A percentile compares a stretch with the other conserved stretches of the same genome.
Conservation (phyloP, 2,113 vertebrate genomes). For the Podarcis cretensis region DNA sequence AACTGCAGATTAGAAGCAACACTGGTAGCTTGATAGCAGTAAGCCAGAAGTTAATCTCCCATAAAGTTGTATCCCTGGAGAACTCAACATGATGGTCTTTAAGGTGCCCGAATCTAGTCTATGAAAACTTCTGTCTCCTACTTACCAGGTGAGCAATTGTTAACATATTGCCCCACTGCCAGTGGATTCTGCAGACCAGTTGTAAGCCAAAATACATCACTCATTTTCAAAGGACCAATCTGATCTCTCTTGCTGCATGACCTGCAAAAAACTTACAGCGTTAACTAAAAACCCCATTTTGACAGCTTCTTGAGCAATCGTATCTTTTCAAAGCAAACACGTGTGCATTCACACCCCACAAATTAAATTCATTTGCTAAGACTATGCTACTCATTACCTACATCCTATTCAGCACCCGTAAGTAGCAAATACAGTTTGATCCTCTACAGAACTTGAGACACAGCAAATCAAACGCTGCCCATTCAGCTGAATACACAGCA, state of each 20-base stretch:
- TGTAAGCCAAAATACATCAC: conserved; percentile 89
- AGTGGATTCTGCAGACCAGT: conserved; percentile 82
- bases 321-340: background rate
- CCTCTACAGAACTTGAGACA: background rate
- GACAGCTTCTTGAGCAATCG: background rate
- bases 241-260: conserved; percentile 90
- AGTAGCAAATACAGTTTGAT: background rate
- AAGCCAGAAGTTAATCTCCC: background rate
- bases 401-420: background rate
- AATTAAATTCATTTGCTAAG: background rate
- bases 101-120: background rate
- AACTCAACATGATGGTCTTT: background rate
- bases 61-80: background rate
- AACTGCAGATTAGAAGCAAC: background rate
- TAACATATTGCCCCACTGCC: conserved; percentile 91
- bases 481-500: background rate
- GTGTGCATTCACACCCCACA: accelerated
- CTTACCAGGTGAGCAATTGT: conserved; percentile 91
- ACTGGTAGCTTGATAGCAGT: background rate
- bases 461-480: background rate
- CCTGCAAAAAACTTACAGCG: conserved; percentile 55
- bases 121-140: background rate
- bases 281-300: background rate
- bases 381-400: background rate
- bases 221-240: conserved; percentile 84